Base-by-base conservation (phyloP, 2,888 invertebrate genomes). In the Lacanobia oleracea region DNA sequence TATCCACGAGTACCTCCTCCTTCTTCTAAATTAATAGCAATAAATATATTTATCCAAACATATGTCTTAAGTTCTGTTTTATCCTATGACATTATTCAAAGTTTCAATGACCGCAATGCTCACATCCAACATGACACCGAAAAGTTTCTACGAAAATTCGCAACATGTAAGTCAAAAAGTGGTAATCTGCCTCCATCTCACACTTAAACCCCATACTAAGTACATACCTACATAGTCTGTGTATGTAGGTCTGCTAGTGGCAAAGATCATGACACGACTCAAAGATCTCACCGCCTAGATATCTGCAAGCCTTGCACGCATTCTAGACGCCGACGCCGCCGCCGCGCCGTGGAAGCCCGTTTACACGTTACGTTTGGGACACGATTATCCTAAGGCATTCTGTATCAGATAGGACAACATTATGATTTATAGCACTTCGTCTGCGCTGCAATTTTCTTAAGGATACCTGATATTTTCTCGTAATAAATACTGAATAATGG, bases 221-320 rank as follows among this genome's bases (percentile, higher is more conserved):
- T 67, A 51, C 27, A 12, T 65, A 60, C 23, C 57, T 61, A 79
- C 71, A 62, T 57, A 59, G 50, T 33, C 53, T 60, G 37, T 3
- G 56, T 69, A 81, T 76, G 73, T 86, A 75, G 84, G 84, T 84
- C 71, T 81, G 72, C 65, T 68, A 66, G 71, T 81, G 73, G 78
- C 81, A 84, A 75, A 83, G 81, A 84, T 83, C 86, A 86, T 78
- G 84, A 72, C 84, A 72, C 72, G 86, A 76, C 81, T 84, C 57
- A 66, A 40, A 70, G 78, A 83, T 83, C 65, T 75, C 78, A 61
- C 72, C 72, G 63, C 84, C 75, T 84, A 86, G 84, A 77, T 84
- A 72, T 63, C 57, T 80, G 53, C 67, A 73, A 69, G 65, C 66
- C 51, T 75, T 72, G 69, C 78, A 86, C 73, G 81, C 78, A 66